Percentiles rank a stretch among this genome's conserved stretches.
Conservation (phyloP, 2,113 vertebrate genomes). For the Nothoprocta perdicaria region DNA sequence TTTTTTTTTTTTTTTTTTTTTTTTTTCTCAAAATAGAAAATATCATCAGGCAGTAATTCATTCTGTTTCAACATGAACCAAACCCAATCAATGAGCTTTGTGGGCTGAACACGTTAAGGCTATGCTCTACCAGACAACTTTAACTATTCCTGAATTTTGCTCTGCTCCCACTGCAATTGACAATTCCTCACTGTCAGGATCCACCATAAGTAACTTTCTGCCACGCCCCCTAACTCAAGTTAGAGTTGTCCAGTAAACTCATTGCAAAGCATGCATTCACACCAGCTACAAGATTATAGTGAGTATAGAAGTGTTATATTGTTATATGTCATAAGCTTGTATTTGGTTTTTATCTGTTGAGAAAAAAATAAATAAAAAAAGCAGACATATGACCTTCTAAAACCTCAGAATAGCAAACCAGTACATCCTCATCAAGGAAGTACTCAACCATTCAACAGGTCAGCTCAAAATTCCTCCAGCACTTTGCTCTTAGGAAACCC, state of each 20-base stretch:
- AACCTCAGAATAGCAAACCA: neutral
- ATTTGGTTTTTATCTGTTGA: neutral
- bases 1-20: neutral
- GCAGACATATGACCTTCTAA: neutral
- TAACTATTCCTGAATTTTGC: conserved; percentile 4
- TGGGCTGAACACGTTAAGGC: neutral
- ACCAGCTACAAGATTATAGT: neutral
- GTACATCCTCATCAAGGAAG: neutral
- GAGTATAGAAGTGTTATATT: neutral
- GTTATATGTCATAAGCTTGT: neutral
- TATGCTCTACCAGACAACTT: neutral
- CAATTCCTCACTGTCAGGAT: neutral
- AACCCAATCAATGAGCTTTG: conserved; percentile 28
- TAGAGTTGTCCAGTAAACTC: neutral
- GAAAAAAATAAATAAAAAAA: neutral
- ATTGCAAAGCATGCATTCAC: neutral
- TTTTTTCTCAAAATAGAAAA: conserved; percentile 48
- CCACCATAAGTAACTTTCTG: neutral
- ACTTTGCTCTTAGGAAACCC: neutral
- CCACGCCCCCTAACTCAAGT: neutral
- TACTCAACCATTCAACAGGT: neutral
- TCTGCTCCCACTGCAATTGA: neutral
- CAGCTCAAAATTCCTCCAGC: neutral
- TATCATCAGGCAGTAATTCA: neutral
- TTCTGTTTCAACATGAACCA: conserved; percentile 25